A percentile compares a stretch with the other conserved stretches of the same genome.
Conservation (phyloP, 1,140 invertebrate species). For the Aleiodes sp. region DNA sequence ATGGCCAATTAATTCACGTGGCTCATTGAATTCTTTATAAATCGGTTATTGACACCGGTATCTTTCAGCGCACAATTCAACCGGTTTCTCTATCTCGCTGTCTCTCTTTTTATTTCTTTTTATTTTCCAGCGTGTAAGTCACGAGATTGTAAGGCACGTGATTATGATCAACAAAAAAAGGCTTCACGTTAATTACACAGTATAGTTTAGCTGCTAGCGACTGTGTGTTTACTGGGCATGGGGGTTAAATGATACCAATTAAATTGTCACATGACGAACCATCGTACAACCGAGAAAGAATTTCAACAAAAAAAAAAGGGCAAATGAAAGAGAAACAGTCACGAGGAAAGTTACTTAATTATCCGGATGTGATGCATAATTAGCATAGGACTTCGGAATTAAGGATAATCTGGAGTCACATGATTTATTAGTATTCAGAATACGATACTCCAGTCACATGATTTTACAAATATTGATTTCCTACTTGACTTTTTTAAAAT, state of each 20-base stretch:
- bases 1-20: too few species aligned
- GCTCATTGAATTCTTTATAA: too few species aligned
- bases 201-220: too few species aligned
- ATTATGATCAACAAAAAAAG: neutral
- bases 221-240: neutral
- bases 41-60: too few species aligned
- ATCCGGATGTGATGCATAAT: too few species aligned
- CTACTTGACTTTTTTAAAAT: neutral
- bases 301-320: neutral
- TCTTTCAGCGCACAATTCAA: too few species aligned
- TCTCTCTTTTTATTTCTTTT: neutral
- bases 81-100: neutral
- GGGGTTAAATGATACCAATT: conserved; percentile 38
- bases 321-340: conserved; percentile 24
- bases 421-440: neutral
- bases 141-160: conserved; percentile 12
- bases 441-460: neutral
- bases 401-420: neutral
- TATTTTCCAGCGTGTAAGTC: neutral
- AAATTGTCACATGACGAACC: conserved; percentile 37
- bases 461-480: neutral
- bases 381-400: too few species aligned
- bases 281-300: neutral
- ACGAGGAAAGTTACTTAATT: too few species aligned
- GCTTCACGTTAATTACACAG: too few species aligned